A percentile compares a stretch with the other conserved stretches of the same genome.
These are phyloP conservation scores for Tragulus kanchil DNA, from an alignment of 2,113 vertebrate genomes.

Conservation along the genomic window DNA sequence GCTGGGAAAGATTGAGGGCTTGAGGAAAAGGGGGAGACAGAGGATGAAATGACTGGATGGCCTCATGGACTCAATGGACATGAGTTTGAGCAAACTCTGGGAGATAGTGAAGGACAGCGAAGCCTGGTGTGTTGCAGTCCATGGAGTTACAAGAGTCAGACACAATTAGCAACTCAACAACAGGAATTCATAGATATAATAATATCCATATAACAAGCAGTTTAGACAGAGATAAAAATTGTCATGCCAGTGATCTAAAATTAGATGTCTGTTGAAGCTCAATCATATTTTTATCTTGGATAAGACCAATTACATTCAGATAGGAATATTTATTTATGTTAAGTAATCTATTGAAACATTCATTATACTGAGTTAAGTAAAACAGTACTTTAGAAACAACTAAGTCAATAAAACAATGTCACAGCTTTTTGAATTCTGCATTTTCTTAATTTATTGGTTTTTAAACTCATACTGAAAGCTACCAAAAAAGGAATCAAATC, in stretches of 20 bases:
- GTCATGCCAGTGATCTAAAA: background rate
- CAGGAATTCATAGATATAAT: background rate
- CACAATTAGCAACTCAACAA: background rate
- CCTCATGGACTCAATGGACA: background rate
- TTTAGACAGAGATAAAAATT: background rate
- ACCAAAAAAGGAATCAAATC: too few relatives aligned
- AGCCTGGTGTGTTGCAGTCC: background rate
- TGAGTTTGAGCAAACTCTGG: background rate
- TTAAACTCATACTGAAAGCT: background rate
- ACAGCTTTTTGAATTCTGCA: background rate
- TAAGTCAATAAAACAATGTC: background rate
- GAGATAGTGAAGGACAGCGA: background rate
- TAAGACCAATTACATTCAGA: background rate
- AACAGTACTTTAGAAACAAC: constrained; percentile 27
- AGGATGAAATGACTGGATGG: background rate
- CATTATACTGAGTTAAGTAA: background rate
- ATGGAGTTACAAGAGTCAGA: background rate
- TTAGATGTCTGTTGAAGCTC: background rate
- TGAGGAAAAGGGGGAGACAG: background rate
- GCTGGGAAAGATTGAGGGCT: background rate
- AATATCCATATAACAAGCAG: background rate
- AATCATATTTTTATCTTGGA: constrained; percentile 26
- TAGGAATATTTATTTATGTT: background rate
- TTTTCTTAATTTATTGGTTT: background rate
- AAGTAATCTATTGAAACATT: background rate